Conservation (phyloP, 2,113 vertebrate species). For the Ammospiza caudacuta region DNA sequence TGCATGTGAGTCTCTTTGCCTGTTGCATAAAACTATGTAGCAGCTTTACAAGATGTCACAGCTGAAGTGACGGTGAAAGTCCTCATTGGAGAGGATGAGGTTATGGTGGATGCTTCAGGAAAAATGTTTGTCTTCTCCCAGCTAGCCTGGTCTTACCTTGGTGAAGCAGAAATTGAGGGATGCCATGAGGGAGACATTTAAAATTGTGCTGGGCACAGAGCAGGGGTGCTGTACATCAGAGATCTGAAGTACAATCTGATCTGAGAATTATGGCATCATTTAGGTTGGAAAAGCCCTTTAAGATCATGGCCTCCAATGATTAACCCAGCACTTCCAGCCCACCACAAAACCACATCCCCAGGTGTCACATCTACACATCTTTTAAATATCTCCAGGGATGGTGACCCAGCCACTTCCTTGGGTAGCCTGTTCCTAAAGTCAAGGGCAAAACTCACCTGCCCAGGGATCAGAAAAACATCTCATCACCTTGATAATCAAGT, state of each 20-base stretch:
- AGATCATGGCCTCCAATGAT: background rate
- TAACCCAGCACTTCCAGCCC: background rate
- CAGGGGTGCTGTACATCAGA: background rate
- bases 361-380: background rate
- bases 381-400: background rate
- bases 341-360: fast-evolving
- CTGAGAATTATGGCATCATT: background rate
- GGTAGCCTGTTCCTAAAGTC: background rate
- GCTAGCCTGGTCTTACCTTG: background rate
- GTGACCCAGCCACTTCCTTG: background rate
- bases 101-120: background rate
- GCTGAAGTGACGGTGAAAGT: background rate
- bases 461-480: background rate
- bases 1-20: too few relatives aligned
- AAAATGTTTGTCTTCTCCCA: background rate
- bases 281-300: background rate
- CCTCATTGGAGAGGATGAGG: background rate
- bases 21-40: background rate
- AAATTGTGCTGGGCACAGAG: background rate
- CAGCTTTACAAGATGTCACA: background rate
- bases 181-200: fast-evolving
- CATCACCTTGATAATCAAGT: background rate
- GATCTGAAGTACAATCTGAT: background rate
- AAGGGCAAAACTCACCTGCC: background rate
- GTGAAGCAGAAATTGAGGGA: background rate